Base-by-base conservation (phyloP, 1,140 invertebrate species). In the Drosophila arizonae region DNA sequence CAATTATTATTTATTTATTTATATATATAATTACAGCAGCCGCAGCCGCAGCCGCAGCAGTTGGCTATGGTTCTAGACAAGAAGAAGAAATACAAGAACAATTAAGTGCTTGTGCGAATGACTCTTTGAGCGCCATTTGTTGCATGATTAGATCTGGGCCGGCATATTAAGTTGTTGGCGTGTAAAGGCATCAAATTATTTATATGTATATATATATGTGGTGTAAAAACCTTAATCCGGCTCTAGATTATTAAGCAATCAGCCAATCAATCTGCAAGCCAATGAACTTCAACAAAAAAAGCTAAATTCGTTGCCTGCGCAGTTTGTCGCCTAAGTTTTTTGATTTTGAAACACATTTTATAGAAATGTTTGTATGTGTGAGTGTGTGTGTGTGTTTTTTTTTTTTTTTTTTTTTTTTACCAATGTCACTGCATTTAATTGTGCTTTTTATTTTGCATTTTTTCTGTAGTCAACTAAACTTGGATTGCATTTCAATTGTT, bases 241-340 rank as follows among this genome's bases (percentile, higher is more conserved):
- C 43, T 64, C 60, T 46, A 75, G 84, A 87, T 87, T 88, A 87
- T 89, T 87, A 84, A 76, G 84, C 85, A 84, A 87, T 87, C 84
- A 77, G 73, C 55, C 77, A 88, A 86, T 88, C 82, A 72, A 89
- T 84, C 85, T 84, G 67, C 71, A 26, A 80, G 85, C 85, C 84
- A 88, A 80, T 88, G 84, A 88, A 88, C 84, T 88, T 76, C 52
- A 48, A 51, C 24, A 48, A 48, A 51, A 51, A 13, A 13, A 13
- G 4, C 6, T 3, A 28, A 11, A 6, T 45, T 41, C 28, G 3
- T 57, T 33, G 30, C 21, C 21, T 52, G 17, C 36, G 17, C 24
- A 66, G 68, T 76, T 76, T 66, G 68, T 66, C 52, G 61, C 55
- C 41, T 66, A 62, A 72, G 69, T 72, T 61, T 33, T 66, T 61